Conservation (phyloP, 2,797 vertebrate genomes). For the Pseudotriccus pelzelni region DNA sequence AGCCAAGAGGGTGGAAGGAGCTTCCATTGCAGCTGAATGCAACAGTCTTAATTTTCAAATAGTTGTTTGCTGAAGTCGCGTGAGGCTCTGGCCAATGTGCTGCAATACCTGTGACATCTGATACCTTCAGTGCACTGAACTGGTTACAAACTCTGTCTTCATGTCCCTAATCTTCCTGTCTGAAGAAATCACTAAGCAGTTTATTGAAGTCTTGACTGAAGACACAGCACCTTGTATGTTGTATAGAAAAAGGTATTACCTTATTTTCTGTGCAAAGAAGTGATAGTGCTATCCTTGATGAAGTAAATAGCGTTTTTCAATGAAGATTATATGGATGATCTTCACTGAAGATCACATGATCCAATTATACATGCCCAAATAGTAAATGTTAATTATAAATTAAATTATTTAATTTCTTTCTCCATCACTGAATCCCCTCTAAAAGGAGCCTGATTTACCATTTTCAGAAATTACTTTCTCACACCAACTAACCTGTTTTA, state of each 20-base stretch:
- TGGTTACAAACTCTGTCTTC: neutral
- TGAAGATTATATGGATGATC: conserved; percentile 15
- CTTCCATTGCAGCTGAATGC: neutral
- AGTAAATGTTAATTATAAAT: conserved; percentile 36
- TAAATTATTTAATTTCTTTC: conserved; percentile 48
- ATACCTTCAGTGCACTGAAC: conserved; percentile 54
- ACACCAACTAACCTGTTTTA: neutral
- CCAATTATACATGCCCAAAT: conserved; percentile 15
- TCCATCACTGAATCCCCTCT: neutral
- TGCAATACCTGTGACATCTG: neutral
- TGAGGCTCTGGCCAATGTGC: neutral
- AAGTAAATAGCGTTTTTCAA: conserved; percentile 26
- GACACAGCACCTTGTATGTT: conserved; percentile 62
- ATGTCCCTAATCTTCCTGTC: neutral
- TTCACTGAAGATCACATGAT: conserved; percentile 12
- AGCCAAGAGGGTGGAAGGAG: neutral
- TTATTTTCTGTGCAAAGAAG: conserved; percentile 30
- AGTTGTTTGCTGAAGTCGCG: neutral
- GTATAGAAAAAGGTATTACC: conserved; percentile 3
- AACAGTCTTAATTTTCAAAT: conserved; percentile 9
- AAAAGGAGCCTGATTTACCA: conserved; percentile 4
- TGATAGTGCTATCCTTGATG: conserved; percentile 32
- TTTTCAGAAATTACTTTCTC: conserved; percentile 16
- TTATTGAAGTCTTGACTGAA: conserved; percentile 28
- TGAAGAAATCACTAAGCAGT: conserved; percentile 8